Base-by-base conservation (phyloP, 1,140 invertebrate species). In the Bombus confusus region DNA sequence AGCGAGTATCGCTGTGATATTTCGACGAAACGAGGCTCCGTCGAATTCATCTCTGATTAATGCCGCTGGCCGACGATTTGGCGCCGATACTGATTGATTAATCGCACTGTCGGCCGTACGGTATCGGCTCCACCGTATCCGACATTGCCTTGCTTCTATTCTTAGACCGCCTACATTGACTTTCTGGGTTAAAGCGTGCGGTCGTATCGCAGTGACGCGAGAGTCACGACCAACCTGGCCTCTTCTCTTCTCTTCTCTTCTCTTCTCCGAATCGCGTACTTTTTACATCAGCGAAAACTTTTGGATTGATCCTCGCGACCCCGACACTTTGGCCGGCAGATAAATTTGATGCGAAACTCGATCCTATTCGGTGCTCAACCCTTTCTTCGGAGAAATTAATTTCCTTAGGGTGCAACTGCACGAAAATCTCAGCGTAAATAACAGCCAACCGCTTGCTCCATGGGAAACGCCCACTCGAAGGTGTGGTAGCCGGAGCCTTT, bases 101-200 rank as follows among this genome's bases (percentile, higher is more conserved):
- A 79, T 84, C 76, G 47, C 39, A 71, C 57, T 71, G 82, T 69
- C 75, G 82, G 43, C 57, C 72, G 34, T 64, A 66, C 57, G 39
- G 39, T 83, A 83, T 76, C 73, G 80, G 72, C 43, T 83, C 80
- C 72, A 37, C 52, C n/a, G 15, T 68, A 68, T 15, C 66, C 66
- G 15, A 15, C 80, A 66, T 76, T 43, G 34, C 62, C 77, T 52
- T 66, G 74, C 69, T 84, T 79, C 82, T 84, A 84, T 84, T 84
- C 75, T 84, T 78, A 84, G 82, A 71, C 75, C 82, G 82, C 75
- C 82, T 78, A 78, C 74, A 84, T 84, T 78, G 64, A 84, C 74
- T 84, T 84, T 84, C 75, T 84, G 75, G 82, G 82, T 84, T 84
- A 84, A 76, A 78, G 59, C 82, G 75, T 41, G 74, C 75, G 62